These are phyloP conservation scores for Drosophila birchii DNA, from an alignment of 2,888 invertebrate genomes.

Conservation along the genomic window DNA sequence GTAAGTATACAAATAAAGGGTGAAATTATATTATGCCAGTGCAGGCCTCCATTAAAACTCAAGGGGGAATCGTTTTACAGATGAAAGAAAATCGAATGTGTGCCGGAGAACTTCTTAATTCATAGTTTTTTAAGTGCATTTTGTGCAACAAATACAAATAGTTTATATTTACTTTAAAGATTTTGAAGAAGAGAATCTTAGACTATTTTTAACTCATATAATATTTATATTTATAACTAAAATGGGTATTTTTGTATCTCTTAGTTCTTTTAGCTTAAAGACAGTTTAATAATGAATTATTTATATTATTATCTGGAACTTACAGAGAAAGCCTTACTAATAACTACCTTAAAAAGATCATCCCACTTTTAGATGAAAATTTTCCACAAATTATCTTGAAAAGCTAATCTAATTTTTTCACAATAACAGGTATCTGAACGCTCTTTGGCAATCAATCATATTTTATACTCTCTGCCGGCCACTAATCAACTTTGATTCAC, in stretches of 20 bases:
- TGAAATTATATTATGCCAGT: slow-evolving; percentile 67
- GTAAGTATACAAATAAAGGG: slow-evolving; percentile 46
- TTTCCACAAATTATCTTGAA: slow-evolving; percentile 10
- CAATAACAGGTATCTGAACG: background rate
- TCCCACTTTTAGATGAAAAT: background rate
- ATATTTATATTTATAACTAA: background rate
- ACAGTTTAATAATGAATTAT: background rate
- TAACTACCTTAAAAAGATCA: background rate
- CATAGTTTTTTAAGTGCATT: slow-evolving; percentile 10
- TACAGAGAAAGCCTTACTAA: background rate
- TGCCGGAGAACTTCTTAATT: background rate
- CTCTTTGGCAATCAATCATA: slow-evolving; percentile 29
- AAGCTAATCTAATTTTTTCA: slow-evolving; percentile 6
- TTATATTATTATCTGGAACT: background rate
- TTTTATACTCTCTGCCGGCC: slow-evolving; percentile 6
- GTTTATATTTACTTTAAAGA: background rate
- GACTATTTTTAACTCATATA: background rate
- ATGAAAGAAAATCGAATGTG: slow-evolving; percentile 16
- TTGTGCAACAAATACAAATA: background rate
- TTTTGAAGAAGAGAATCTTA: background rate
- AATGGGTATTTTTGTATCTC: background rate
- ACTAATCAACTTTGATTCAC: slow-evolving; percentile 41
- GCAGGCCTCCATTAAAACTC: slow-evolving; percentile 45
- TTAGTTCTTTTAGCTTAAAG: background rate
- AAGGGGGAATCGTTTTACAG: background rate